Evolutionary conservation across 2,888 invertebrate genomes (phyloP), one percentile per base, ranked within the genome.

Genomic region (Podabrus alpinus): DNA sequence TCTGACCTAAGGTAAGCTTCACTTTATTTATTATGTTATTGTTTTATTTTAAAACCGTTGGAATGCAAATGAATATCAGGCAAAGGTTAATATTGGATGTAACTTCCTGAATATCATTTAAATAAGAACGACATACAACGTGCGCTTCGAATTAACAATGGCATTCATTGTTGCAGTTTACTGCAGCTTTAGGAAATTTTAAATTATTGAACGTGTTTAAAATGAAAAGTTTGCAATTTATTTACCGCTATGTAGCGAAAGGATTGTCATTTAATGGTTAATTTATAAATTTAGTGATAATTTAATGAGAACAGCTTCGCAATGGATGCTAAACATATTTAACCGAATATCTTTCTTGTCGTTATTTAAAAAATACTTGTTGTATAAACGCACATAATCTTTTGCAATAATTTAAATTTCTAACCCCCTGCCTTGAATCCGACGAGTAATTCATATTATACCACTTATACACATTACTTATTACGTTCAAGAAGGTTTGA

Each of bases 1-100:
- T 79, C 78, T 78, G 77, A 81, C 77, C 78, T 80, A 80, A 82
- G 82, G 82, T 82, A 81, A 77, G 76, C 72, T 74, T 72, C 68
- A 68, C 24, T 62, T 70, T 74, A 71, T 71, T 71, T 71, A 71
- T 71, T 71, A 16, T 60, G 68, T 75, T 75, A 72, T 76, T 75
- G 72, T 75, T 69, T 76, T 72, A 70, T 71, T 73, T 67, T 71
- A 17, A 72, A 68, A 73, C 72, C 75, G 73, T 72, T 76, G 73
- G 70, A 76, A 76, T 76, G 72, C 76, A 76, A 73, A 72, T 76
- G 61, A 24, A 25, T 45, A 67, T 25, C 24, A 76, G 64, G 45
- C 72, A 75, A 61, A 75, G 71, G 72, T 75, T 75, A 72, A 72
- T 75, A 69, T 71, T 68, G 71, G 66, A 74, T 62, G 67, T 66